Percentiles rank a stretch among this genome's conserved stretches.
These are phyloP conservation scores for Lasioglossum figueresi DNA, from an alignment of 2,888 invertebrate species.

Conservation along the genomic window DNA sequence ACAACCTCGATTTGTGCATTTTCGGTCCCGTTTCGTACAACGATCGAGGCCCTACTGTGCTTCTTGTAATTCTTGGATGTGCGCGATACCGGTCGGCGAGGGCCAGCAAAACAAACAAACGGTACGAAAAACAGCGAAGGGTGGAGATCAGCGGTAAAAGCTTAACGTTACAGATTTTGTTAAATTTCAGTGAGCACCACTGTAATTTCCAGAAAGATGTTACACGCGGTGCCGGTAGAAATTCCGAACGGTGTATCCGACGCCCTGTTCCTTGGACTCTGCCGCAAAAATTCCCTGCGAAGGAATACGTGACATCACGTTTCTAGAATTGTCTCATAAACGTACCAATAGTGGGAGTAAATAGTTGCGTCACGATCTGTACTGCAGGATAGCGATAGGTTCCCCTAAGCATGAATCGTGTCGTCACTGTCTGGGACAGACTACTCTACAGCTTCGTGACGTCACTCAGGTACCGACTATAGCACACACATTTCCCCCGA, in stretches of 20 bases:
- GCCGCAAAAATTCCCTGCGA: background rate
- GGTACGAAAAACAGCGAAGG: background rate
- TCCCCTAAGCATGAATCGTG: background rate
- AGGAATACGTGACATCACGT: background rate
- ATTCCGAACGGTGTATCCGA: slow-evolving; percentile 22
- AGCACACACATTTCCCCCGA: background rate
- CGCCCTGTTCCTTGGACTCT: background rate
- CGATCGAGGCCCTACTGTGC: too few relatives aligned
- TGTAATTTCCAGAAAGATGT: slow-evolving; percentile 31
- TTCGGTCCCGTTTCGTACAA: too few relatives aligned
- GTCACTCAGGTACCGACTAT: background rate
- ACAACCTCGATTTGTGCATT: too few relatives aligned
- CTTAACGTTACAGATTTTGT: background rate
- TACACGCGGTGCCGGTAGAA: slow-evolving; percentile 21
- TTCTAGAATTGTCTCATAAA: background rate
- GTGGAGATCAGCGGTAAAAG: background rate
- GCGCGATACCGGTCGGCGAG: background rate
- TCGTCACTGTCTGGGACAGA: background rate
- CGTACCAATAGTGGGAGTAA: background rate
- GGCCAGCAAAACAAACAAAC: background rate
- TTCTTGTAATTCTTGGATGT: too few relatives aligned
- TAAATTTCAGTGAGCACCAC: background rate
- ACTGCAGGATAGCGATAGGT: background rate
- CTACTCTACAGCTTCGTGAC: background rate
- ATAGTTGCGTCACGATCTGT: background rate